Conservation (phyloP, 2,797 vertebrate genomes). For the Spatula clypeata region DNA sequence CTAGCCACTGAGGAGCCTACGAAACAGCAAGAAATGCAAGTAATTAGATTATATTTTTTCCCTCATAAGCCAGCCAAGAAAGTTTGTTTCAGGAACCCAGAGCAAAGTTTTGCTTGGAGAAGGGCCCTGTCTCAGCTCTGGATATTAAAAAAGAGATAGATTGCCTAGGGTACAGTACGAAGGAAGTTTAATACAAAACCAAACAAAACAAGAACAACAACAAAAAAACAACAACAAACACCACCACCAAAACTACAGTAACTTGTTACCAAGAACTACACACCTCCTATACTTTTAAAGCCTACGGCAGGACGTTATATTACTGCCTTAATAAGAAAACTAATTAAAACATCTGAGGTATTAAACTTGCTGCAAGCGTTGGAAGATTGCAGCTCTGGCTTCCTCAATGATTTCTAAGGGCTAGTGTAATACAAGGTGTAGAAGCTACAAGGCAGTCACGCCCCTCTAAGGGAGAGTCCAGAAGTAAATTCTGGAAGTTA, state of each 20-base stretch:
- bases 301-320: not conserved
- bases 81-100: not conserved
- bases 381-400: not conserved
- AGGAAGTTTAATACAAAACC: not conserved
- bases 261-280: not conserved
- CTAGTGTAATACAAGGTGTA: not conserved
- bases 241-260: not conserved
- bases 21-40: not conserved
- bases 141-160: not conserved
- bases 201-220: not conserved
- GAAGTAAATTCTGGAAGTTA: not conserved
- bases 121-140: not conserved
- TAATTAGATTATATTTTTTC: not conserved
- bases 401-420: not conserved
- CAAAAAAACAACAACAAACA: too few species aligned
- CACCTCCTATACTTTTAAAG: not conserved
- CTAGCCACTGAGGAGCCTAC: conserved; percentile 91
- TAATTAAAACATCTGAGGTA: not conserved
- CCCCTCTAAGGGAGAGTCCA: not conserved
- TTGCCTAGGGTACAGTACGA: not conserved
- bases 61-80: not conserved
- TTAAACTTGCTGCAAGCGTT: not conserved
- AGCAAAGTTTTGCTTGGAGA: conserved; percentile 9
- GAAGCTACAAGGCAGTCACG: not conserved
- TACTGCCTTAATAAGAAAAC: conserved; percentile 30